Base-by-base conservation (phyloP, 2,113 vertebrate species). In the Melanostigma gelatinosum region DNA sequence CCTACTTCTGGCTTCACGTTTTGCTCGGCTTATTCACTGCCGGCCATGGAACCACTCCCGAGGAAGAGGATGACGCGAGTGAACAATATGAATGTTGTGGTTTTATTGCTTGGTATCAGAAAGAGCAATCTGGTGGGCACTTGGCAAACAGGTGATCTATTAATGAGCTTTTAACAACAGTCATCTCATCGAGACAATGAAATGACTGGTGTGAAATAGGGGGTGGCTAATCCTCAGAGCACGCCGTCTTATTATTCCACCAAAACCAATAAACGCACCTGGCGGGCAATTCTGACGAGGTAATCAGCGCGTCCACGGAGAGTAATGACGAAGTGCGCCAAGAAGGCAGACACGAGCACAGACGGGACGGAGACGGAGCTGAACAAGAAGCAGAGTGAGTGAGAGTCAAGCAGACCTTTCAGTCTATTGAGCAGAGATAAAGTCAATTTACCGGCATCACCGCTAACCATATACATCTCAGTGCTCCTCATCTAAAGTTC, bases 361-460 rank as follows among this genome's bases (percentile, higher is more conserved):
- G 55, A 55, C n/a, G 5, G 29, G 50, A 58, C 42, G 48, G 68
- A 72, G 76, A 34, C 22, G 50, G 65, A 87, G 34, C 1, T 58
- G 9, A n/a, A 61, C 60, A 54, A 36, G 86, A 57, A 64, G 18
- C 6, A 32, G 15, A 4, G 16, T 40, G 46, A 40, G 34, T 32
- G 76, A 57, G 42, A 36, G 27, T 27, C 70, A 50, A 57, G 61
- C 54, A 42, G 60, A 82, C 48, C 42, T 77, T 62, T 77, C 58
- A 85, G 68, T 15, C 70, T 13, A 50, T 40, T 72, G 70, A 74
- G 65, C 52, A 57, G 46, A 76, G 72, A 72, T 66, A 57, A 79
- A 87, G 57, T 77, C 75, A 86, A 78, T 88, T 88, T 75, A 69
- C 60, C 44, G 8, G 46, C 68, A 76, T 72, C 5, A 65, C 67